Evolutionary conservation across 2,888 invertebrate genomes (phyloP).

Genomic region (Cheilosia vernalis): DNA sequence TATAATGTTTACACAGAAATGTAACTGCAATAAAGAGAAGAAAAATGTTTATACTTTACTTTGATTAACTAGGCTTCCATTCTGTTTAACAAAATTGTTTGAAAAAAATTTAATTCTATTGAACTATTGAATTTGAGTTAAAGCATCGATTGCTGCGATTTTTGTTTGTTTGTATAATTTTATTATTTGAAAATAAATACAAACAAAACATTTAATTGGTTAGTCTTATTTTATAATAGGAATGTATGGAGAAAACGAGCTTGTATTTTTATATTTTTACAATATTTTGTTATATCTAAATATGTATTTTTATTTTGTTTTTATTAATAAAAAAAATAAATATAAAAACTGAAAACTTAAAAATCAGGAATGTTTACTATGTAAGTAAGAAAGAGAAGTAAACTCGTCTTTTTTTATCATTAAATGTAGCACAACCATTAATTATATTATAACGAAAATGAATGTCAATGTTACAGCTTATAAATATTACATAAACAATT

Average conservation of each 20-base stretch:
- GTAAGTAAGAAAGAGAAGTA: conserved; percentile 36
- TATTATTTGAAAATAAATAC: conserved; percentile 19
- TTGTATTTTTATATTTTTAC: conserved; percentile 40
- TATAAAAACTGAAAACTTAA: background rate
- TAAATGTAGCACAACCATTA: conserved; percentile 60
- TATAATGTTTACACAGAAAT: conserved; percentile 28
- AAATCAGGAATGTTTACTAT: conserved; percentile 45
- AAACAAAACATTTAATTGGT: conserved; percentile 23
- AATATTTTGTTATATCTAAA: conserved; percentile 44
- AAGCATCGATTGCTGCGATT: conserved; percentile 48
- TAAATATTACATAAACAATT: conserved; percentile 78
- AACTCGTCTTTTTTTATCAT: conserved; percentile 45
- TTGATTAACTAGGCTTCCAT: conserved; percentile 71
- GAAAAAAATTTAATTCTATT: conserved; percentile 19
- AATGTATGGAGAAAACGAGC: conserved; percentile 44
- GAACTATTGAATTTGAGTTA: conserved; percentile 34
- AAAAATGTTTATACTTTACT: conserved; percentile 36
- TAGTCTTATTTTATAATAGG: conserved; percentile 46
- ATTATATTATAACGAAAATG: conserved; percentile 64
- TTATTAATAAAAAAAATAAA: conserved; percentile 3
- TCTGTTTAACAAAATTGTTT: conserved; percentile 65
- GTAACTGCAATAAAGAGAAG: conserved; percentile 53
- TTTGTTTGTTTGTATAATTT: conserved; percentile 37
- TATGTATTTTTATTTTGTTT: conserved; percentile 32
- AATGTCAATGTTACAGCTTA: conserved; percentile 76